Evolutionary conservation across 2,888 invertebrate species (phyloP).

Genomic region (Tanypteryx hageni): DNA sequence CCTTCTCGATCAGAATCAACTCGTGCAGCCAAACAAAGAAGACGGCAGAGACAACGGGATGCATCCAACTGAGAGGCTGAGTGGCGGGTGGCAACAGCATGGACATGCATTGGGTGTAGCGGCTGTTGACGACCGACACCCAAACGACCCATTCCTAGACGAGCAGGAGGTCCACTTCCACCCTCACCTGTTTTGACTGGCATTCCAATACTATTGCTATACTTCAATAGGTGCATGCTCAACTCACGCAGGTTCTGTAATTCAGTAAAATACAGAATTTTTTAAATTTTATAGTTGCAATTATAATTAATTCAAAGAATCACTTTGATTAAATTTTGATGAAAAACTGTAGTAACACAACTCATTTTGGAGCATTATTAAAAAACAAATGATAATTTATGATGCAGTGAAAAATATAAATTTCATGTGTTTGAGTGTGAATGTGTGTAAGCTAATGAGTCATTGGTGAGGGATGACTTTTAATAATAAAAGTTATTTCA

Average conservation of each 20-base stretch:
- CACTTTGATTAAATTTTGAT: background rate
- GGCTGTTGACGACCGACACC: conserved; percentile 71
- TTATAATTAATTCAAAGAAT: too few species aligned
- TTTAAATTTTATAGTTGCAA: background rate
- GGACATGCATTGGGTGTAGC: conserved; percentile 84
- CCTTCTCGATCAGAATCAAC: conserved; percentile 83
- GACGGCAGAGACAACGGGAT: conserved; percentile 86
- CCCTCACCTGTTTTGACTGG: conserved; percentile 43
- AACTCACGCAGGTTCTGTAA: conserved; percentile 88
- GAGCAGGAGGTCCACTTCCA: conserved; percentile 50
- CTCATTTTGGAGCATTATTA: background rate
- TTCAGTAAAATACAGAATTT: background rate
- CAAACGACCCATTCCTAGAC: conserved; percentile 45
- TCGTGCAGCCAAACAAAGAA: conserved; percentile 83
- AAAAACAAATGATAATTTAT: background rate
- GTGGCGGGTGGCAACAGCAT: conserved; percentile 88
- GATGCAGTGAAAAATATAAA: too few species aligned
- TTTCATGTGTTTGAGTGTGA: too few species aligned
- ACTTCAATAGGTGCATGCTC: conserved; percentile 88
- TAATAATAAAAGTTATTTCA: too few species aligned
- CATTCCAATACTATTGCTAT: conserved; percentile 73
- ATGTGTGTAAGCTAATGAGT: too few species aligned
- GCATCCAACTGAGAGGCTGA: conserved; percentile 89
- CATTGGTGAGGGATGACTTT: too few species aligned
- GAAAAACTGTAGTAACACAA: background rate